Evolutionary conservation across 2,113 vertebrate genomes (phyloP), one percentile per base, ranked within the genome.

Genomic region (Mugil cephalus): DNA sequence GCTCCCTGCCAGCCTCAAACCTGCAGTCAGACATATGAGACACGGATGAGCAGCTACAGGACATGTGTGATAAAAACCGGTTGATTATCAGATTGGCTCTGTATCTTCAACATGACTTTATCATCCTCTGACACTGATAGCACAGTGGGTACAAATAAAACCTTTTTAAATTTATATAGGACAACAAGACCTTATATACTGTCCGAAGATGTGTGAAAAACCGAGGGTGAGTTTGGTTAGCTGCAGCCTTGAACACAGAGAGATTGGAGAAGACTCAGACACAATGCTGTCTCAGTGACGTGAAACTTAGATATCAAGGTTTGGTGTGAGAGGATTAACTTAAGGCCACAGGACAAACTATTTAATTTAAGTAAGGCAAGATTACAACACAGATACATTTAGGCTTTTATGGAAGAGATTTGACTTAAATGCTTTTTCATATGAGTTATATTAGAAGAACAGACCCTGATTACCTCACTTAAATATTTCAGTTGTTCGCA

Each of bases 1-100:
- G 96, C n/a, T 98, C 96, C 71, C 93, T 95, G 62, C 93, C 84
- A 5, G 92, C 19, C 21, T 99, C 96, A 85, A 96, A 91, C 92
- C 97, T 99, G 88, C 87, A 77, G 15, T 72, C 69, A 83, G 30
- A 81, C 72, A 80, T 1, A 76, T 2, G 8, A 66, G 19, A 80
- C 21, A 36, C 0, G 24, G 24, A 30, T 30, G 24, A 30, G 24
- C 5, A 30, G 24, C 24, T 30, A 69, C 2, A 24, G 4, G 7
- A 21, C 45, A 50, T 8, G 10, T 1, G 1, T 14, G 6, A 42
- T 58, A 2, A 55, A 58, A n/a, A 51, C 14, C 24, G 2, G 24
- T 30, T 2, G 24, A 30, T 30, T 30, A 30, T 19, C 3, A 15
- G 8, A 14, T 38, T 35, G 24, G 56, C 8, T 54, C 11, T 53